Percentiles rank a stretch among this genome's conserved stretches.
These are phyloP conservation scores for Poeciliopsis paucimaculata DNA, from an alignment of 2,797 vertebrate genomes.

Conservation along the genomic window DNA sequence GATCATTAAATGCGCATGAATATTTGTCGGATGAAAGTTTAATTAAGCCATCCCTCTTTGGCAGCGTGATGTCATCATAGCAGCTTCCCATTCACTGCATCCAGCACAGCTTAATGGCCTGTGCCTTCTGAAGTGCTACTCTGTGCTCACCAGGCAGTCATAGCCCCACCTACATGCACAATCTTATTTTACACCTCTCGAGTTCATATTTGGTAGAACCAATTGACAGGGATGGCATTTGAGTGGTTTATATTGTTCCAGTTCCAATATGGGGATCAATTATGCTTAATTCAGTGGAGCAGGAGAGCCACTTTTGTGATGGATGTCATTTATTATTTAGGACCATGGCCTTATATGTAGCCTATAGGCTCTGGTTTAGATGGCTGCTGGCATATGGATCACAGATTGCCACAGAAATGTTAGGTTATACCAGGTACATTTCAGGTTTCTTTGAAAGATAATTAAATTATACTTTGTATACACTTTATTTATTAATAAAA, in stretches of 20 bases:
- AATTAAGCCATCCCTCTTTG: conserved; percentile 68
- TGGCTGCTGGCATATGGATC: conserved; percentile 17
- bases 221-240: conserved; percentile 50
- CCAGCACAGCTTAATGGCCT: conserved; percentile 60
- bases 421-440: conserved; percentile 7
- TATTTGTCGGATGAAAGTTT: conserved; percentile 77
- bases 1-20: conserved; percentile 78
- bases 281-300: conserved; percentile 69
- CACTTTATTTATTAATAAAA: not conserved
- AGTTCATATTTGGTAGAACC: conserved; percentile 36
- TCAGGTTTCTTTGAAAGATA: conserved; percentile 20
- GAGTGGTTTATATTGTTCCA: conserved; percentile 52
- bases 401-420: conserved; percentile 3
- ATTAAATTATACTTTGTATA: conserved; percentile 18
- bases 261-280: conserved; percentile 64
- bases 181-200: conserved; percentile 52
- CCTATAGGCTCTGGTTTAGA: conserved; percentile 32
- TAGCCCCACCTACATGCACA: conserved; percentile 3
- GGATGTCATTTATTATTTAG: conserved; percentile 73
- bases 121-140: conserved; percentile 53
- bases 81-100: conserved; percentile 42
- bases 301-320: conserved; percentile 54
- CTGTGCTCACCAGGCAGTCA: conserved; percentile 46
- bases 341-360: conserved; percentile 44
- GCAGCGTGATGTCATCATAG: conserved; percentile 52